Base-by-base conservation (phyloP, 2,797 vertebrate species). In the Loris lydekkerianus region DNA sequence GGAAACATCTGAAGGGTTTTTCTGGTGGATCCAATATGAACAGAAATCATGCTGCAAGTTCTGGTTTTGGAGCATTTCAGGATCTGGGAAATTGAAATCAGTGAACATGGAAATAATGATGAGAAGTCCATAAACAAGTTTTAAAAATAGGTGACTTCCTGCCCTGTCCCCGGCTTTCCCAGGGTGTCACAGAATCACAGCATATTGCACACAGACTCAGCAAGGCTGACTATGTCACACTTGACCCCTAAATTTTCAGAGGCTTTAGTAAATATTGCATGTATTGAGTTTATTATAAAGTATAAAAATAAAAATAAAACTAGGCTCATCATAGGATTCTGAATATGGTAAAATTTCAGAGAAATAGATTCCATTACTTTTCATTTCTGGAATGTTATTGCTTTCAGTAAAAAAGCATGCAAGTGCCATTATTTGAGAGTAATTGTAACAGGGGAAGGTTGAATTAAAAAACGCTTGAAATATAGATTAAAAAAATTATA, bases 91-190 rank as follows among this genome's bases (percentile, higher is more conserved):
- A 97, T 98, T 98, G 97, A 98, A 67, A 97, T 98, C 49, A 86
- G 60, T 56, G 93, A 95, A 97, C 96, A 96, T 98, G 98, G 97
- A 97, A 98, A 98, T 98, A 97, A 96, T 97, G 97, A 95, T 97
- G 94, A 97, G 97, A 98, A 97, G 98, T 93, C 89, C 83, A 98
- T 97, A 97, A 98, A 98, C 96, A 97, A 95, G 83, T 72, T 97
- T 97, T 98, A 98, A 98, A 98, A 98, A 98, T 98, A 98, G 93
- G 95, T 97, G 95, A 84, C 77, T 98, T 97, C 78, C 61, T 97
- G 73, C 94, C 96, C 95, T 58, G 37, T 91, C 95, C 95, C 87
- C 94, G 72, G 9, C 94, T 98, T 98, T 97, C 97, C 98, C 97
- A 98, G 97, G 72, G 94, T 97, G 97, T 97, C 96, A 90, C 86